Percentiles rank a stretch among this genome's conserved stretches.
phyloP scores from a whole-genome alignment of 2,113 vertebrate genomes.

The Charadrius vociferus region DNA sequence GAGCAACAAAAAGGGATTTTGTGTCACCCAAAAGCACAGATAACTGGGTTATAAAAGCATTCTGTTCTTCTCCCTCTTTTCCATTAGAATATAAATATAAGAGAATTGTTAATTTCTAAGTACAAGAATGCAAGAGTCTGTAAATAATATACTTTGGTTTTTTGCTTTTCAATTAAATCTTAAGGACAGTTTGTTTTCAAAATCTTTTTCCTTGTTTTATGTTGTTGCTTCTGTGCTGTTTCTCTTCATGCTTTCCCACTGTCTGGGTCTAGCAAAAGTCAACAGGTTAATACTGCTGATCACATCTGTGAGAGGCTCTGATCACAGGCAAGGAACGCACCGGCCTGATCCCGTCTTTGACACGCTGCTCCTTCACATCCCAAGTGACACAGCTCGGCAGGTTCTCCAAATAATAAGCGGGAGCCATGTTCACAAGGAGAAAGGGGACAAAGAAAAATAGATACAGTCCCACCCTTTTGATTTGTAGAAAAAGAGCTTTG shows the following conservation, averaged over 20 bases:
- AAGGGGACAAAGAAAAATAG: background rate
- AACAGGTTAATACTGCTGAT: slow-evolving; percentile 12
- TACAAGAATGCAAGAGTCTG: background rate
- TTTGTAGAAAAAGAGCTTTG: background rate
- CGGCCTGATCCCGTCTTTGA: background rate
- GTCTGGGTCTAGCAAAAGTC: background rate
- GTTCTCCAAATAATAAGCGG: background rate
- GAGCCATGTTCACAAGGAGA: background rate
- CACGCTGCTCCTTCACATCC: background rate
- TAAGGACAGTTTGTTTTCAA: background rate
- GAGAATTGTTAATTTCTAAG: background rate
- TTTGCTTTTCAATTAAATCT: background rate
- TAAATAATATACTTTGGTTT: background rate
- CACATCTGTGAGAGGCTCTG: background rate
- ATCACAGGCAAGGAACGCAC: background rate
- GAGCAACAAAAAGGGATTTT: background rate
- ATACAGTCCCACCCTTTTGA: background rate
- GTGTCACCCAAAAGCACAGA: background rate
- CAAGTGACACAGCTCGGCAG: background rate
- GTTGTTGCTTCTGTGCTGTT: background rate
- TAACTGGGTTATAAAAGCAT: background rate
- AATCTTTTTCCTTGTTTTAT: background rate
- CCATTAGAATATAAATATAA: background rate
- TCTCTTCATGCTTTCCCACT: background rate
- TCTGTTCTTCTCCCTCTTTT: background rate